Evolutionary conservation across 2,888 invertebrate species (phyloP).

Genomic region (Celastrina argiolus): DNA sequence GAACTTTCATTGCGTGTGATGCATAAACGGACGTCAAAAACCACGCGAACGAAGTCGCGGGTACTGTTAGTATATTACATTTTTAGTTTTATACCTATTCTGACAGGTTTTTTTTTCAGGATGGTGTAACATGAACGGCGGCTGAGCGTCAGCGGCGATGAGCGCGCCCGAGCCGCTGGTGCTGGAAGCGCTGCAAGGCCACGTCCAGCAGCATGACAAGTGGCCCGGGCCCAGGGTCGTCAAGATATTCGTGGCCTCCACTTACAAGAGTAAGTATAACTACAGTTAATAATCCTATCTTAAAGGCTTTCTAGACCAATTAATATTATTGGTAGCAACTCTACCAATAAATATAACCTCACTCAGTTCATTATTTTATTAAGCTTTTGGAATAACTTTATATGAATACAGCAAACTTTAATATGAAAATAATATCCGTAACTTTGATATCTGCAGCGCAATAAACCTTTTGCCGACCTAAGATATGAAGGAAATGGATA

Average conservation of each 20-base stretch:
- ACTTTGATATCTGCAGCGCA: neutral
- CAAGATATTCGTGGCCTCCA: constrained; percentile 78
- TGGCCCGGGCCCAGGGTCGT: constrained; percentile 79
- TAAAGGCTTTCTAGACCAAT: constrained; percentile 15
- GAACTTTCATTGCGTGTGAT: too few species aligned
- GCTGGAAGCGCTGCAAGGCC: constrained; percentile 71
- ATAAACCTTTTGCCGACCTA: neutral
- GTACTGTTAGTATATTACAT: too few species aligned
- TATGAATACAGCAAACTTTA: neutral
- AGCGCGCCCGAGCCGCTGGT: constrained; percentile 74
- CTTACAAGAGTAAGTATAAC: constrained; percentile 69
- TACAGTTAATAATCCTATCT: neutral
- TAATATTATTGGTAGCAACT: neutral
- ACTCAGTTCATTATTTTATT: too few species aligned
- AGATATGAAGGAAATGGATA: neutral
- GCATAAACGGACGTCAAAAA: too few species aligned
- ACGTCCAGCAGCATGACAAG: constrained; percentile 60
- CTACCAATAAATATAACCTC: too few species aligned
- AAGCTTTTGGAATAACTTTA: too few species aligned
- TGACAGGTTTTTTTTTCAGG: constrained; percentile 40
- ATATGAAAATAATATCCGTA: neutral
- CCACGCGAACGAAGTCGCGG: too few species aligned
- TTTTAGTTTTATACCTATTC: neutral
- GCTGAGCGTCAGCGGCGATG: constrained; percentile 65
- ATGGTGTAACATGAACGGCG: constrained; percentile 53